Evolutionary conservation across 2,888 invertebrate species (phyloP), one percentile per base, ranked within the genome.

Genomic region (Lasioglossum zephyrum): DNA sequence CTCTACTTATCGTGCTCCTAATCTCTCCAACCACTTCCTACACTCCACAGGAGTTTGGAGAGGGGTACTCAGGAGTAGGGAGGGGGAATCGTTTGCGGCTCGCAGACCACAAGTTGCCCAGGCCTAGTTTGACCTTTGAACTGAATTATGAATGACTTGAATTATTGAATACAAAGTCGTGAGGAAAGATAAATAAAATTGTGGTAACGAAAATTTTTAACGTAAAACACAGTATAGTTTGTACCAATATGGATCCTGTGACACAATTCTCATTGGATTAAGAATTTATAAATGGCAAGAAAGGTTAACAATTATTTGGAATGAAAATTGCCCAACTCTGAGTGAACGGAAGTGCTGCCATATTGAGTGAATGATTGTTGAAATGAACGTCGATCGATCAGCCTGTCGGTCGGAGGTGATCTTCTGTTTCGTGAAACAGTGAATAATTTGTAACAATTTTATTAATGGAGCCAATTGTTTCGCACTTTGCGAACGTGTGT

Each of bases 361-460:
- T 70, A 57, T 16, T 57, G 44, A 39, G 57, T 36, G 69, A 44
- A 53, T 16, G 31, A 39, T 11, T 11, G 26, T 47, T 31, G 22
- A 75, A 41, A 11, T 18, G 41, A 18, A 31, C n/a, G 31, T 75
- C 44, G 60, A 69, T 75, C 70, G 60, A 69, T 78, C 26, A 18
- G 73, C 79, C 76, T 85, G 84, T 76, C 84, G 18, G 31, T 41
- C 5, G 31, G 47, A 66, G 73, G 47, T 18, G 26, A 39, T 73
- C 53, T 44, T 63, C 66, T 60, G 31, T 44, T 26, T 44, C 63
- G 8, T 22, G 41, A 13, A 41, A 70, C 41, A 41, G n/a, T 39
- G 70, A 70, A 41, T 41, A 13, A 5, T 70, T 70, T n/a, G 6
- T 41, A 39, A 70, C 13, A 41, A 70, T 70, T 70, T 70, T 66